These are phyloP conservation scores for Tapirus indicus DNA, from an alignment of 2,797 vertebrate species.

Conservation along the genomic window DNA sequence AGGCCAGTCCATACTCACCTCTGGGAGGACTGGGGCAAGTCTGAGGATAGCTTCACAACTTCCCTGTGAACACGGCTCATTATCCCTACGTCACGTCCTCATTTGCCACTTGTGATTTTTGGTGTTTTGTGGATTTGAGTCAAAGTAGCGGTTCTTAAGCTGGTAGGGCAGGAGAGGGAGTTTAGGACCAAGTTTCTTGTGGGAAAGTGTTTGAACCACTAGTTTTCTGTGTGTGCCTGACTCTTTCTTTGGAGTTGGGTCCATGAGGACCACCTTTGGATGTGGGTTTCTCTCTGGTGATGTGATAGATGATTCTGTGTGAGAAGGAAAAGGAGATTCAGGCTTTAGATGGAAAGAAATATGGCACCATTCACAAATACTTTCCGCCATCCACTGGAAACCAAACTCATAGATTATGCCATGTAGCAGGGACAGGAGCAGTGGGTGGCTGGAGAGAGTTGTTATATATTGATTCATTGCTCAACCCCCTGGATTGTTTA, in stretches of 20 bases:
- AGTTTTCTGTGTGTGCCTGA: background rate
- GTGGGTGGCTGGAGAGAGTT: background rate
- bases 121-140: background rate
- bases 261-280: background rate
- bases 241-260: background rate
- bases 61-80: background rate
- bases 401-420: background rate
- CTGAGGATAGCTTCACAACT: background rate
- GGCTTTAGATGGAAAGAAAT: background rate
- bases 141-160: background rate
- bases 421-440: background rate
- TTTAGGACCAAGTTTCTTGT: background rate
- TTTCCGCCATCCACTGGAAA: background rate
- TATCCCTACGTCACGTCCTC: background rate
- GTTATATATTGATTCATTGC: background rate
- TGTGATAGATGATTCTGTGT: background rate
- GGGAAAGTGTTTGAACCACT: background rate
- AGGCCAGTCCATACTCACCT: background rate
- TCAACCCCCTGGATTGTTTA: background rate
- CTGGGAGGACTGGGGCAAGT: background rate
- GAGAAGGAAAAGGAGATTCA: background rate
- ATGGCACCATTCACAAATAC: background rate
- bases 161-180: background rate
- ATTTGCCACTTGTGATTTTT: background rate
- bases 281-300: constrained; percentile 38